Conservation (phyloP, 2,113 vertebrate genomes). For the Halcyon senegalensis region DNA sequence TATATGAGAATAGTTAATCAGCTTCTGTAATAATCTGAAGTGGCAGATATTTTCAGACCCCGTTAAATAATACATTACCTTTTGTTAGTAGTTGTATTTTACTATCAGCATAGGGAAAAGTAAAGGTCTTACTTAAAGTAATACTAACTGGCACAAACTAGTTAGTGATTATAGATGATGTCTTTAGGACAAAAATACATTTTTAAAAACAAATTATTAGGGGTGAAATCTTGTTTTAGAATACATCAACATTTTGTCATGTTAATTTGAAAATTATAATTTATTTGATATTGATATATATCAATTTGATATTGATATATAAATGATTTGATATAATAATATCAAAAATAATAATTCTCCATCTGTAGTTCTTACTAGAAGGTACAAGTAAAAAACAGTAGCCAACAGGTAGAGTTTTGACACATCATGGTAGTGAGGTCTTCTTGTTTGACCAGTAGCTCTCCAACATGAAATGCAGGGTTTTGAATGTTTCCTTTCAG, state of each 20-base stretch:
- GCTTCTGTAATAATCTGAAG: neutral
- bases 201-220: neutral
- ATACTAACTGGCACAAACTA: accelerated
- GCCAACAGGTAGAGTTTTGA: neutral
- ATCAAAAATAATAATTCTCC: neutral
- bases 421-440: too few species aligned
- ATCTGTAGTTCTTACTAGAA: neutral
- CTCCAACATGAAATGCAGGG: neutral
- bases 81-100: neutral
- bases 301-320: too few species aligned
- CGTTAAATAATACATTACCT: neutral
- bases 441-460: neutral
- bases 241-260: neutral
- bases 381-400: neutral
- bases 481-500: neutral
- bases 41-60: neutral
- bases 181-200: neutral
- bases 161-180: neutral
- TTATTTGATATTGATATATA: too few species aligned
- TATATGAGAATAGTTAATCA: neutral
- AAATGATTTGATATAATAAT: too few species aligned
- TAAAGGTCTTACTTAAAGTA: neutral
- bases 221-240: neutral
- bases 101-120: neutral
- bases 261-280: neutral